Evolutionary conservation across 1,140 invertebrate genomes (phyloP).

Genomic region (Psix sp.): DNA sequence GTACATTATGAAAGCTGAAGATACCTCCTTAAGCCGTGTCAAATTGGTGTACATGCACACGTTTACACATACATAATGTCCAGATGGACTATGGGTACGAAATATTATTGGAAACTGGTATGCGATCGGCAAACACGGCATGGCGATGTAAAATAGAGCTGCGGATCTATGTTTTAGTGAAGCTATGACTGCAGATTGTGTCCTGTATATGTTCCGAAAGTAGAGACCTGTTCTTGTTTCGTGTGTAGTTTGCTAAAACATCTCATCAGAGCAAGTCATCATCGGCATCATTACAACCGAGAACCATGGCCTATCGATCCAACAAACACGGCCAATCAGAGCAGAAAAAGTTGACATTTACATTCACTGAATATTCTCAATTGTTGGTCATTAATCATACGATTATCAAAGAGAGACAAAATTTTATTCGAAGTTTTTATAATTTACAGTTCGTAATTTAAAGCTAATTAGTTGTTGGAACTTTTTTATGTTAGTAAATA

Average conservation of each 20-base stretch:
- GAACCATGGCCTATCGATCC: conserved; percentile 6
- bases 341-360: too few species aligned
- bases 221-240: conserved; percentile 48
- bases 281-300: conserved; percentile 23
- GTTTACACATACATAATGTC: conserved; percentile 9
- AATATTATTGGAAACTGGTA: conserved; percentile 43
- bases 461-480: too few species aligned
- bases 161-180: conserved; percentile 50
- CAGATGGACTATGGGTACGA: conserved; percentile 44
- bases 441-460: too few species aligned
- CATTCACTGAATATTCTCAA: too few species aligned
- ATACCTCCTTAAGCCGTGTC: conserved; percentile 8
- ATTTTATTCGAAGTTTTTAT: too few species aligned
- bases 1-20: too few species aligned
- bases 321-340: background rate
- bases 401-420: too few species aligned
- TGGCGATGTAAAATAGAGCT: conserved; percentile 50
- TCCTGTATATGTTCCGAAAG: conserved; percentile 32
- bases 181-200: conserved; percentile 45
- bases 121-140: conserved; percentile 41
- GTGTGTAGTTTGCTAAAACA: conserved; percentile 48
- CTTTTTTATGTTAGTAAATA: too few species aligned
- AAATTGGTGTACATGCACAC: conserved; percentile 34
- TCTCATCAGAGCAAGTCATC: conserved; percentile 44
- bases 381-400: too few species aligned